phyloP scores from a whole-genome alignment of 1,140 invertebrate genomes.

The Cyphomyrmex costatus region DNA sequence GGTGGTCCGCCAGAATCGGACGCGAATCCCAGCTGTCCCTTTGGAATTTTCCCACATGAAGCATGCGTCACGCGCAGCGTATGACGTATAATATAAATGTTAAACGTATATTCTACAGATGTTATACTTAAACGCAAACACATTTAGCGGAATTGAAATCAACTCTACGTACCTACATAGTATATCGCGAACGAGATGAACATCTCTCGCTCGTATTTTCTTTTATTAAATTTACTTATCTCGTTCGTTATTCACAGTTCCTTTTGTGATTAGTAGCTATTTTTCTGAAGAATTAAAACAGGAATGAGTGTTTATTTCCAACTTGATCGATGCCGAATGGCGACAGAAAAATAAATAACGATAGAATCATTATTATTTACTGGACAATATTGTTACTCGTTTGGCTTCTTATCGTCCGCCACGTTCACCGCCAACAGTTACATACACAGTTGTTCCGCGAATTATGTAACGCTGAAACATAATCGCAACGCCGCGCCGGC shows the following conservation, averaged over 20 bases:
- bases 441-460: neutral
- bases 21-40: neutral
- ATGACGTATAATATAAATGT: neutral
- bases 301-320: neutral
- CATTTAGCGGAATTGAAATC: neutral
- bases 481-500: slow-evolving; percentile 8
- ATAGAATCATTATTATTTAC: slow-evolving; percentile 11
- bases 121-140: neutral
- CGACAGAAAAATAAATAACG: neutral
- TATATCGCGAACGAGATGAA: neutral
- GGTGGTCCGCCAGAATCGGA: neutral
- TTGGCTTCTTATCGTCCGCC: slow-evolving; percentile 1
- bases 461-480: slow-evolving; percentile 5
- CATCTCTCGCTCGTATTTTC: neutral
- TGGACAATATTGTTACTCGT: slow-evolving; percentile 8
- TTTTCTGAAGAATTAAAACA: neutral
- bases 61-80: too few species aligned
- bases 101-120: neutral
- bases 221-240: neutral
- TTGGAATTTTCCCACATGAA: neutral
- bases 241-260: neutral
- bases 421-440: neutral
- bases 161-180: too few species aligned
- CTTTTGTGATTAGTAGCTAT: neutral
- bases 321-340: neutral